phyloP scores from a whole-genome alignment of 2,797 vertebrate species.

The Sus cebifrons region DNA sequence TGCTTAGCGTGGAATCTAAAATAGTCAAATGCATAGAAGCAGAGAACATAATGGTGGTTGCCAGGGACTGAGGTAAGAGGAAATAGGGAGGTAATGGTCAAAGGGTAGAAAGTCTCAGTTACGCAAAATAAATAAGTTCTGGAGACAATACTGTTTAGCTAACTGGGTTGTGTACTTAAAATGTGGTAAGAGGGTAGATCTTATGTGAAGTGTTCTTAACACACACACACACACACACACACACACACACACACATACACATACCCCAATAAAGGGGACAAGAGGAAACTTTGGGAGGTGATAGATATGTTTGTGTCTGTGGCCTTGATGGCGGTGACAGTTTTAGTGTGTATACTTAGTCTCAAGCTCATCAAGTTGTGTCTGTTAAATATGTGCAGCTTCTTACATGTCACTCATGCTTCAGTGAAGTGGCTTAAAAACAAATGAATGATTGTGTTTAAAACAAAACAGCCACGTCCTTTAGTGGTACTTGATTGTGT shows the following conservation, averaged over 20 bases:
- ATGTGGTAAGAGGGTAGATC: not conserved
- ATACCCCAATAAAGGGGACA: not conserved
- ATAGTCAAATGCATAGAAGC: not conserved
- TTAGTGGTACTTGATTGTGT: not conserved
- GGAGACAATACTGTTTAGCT: not conserved
- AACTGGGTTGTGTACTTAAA: not conserved
- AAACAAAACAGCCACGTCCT: constrained; percentile 4
- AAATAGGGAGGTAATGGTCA: not conserved
- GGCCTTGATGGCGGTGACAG: not conserved
- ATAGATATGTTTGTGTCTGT: not conserved
- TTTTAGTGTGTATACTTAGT: not conserved
- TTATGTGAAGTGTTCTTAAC: not conserved
- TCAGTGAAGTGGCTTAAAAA: not conserved
- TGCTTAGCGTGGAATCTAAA: not conserved
- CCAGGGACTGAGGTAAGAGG: not conserved
- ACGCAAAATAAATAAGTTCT: not conserved
- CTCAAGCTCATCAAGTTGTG: not conserved
- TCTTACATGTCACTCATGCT: not conserved
- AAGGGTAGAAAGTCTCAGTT: not conserved
- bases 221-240: not conserved
- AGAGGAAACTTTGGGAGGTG: not conserved
- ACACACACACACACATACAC: not conserved
- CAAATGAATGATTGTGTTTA: not conserved
- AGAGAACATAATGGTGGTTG: not conserved
- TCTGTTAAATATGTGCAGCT: not conserved